Evolutionary conservation across 1,140 invertebrate genomes (phyloP).

Genomic region (Ericerus pela): DNA sequence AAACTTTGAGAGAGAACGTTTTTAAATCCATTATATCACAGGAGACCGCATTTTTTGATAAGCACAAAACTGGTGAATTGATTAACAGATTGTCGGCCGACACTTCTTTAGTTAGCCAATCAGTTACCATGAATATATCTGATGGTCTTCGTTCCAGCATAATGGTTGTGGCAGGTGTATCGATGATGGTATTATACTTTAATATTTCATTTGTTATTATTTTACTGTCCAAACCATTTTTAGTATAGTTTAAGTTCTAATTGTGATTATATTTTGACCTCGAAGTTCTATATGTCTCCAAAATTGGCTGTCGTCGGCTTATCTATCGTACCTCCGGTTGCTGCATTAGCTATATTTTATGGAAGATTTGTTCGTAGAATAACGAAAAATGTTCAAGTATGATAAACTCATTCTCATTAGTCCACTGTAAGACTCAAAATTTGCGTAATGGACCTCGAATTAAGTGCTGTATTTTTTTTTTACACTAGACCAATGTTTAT

Average conservation of each 20-base stretch:
- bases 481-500: too few relatives aligned
- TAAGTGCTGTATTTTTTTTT: too few relatives aligned
- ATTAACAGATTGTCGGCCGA: constrained; percentile 82
- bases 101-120: constrained; percentile 76
- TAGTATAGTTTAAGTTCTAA: constrained; percentile 20
- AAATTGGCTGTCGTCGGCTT: constrained; percentile 71
- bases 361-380: constrained; percentile 75
- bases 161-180: constrained; percentile 67
- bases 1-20: constrained; percentile 58
- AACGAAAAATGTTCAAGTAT: constrained; percentile 52
- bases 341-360: constrained; percentile 70
- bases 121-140: constrained; percentile 83
- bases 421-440: background rate
- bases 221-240: background rate
- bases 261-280: constrained; percentile 31
- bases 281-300: constrained; percentile 76
- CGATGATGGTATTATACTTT: constrained; percentile 66
- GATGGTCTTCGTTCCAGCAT: constrained; percentile 77
- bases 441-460: too few relatives aligned
- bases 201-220: background rate
- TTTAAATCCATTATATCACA: constrained; percentile 75
- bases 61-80: constrained; percentile 84
- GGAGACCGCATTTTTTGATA: constrained; percentile 88
- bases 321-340: constrained; percentile 74
- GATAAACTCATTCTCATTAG: background rate